Evolutionary conservation across 2,888 invertebrate species (phyloP).

Genomic region (Drosophila limbata): DNA sequence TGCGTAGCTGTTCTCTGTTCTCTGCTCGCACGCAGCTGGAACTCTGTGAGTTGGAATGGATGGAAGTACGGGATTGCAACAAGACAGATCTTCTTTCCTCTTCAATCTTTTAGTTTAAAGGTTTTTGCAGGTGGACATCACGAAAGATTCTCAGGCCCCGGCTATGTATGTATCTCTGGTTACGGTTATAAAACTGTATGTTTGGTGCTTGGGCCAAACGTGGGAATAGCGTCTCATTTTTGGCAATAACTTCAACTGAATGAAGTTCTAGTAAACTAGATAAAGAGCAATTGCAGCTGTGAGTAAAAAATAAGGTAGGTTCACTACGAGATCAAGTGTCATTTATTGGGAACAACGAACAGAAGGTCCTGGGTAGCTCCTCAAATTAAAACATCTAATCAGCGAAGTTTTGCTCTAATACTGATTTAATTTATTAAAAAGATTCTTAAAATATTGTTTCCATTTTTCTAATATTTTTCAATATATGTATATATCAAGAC

Average conservation of each 20-base stretch:
- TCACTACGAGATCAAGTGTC: slow-evolving; percentile 2
- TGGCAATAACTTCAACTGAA: slow-evolving; percentile 41
- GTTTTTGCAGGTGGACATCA: slow-evolving; percentile 71
- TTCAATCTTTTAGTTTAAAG: slow-evolving; percentile 47
- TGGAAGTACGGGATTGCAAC: slow-evolving; percentile 59
- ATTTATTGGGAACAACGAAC: neutral
- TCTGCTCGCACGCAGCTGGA: slow-evolving; percentile 57
- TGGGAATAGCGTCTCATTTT: slow-evolving; percentile 63
- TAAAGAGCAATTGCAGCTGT: slow-evolving; percentile 7
- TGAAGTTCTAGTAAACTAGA: slow-evolving; percentile 30
- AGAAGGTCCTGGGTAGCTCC: neutral
- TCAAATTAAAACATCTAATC: neutral
- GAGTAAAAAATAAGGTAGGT: neutral
- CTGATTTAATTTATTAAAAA: too few relatives aligned
- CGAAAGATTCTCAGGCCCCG: slow-evolving; percentile 70
- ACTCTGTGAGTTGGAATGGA: slow-evolving; percentile 18
- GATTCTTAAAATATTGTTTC: too few relatives aligned
- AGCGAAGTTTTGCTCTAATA: too few relatives aligned
- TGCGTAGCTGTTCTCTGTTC: slow-evolving; percentile 54
- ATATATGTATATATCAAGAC: too few relatives aligned
- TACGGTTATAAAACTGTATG: slow-evolving; percentile 72
- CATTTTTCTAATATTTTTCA: too few relatives aligned
- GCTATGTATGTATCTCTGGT: slow-evolving; percentile 46
- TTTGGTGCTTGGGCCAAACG: slow-evolving; percentile 55
- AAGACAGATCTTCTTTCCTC: slow-evolving; percentile 73